Evolutionary conservation across 2,888 invertebrate genomes (phyloP).

Genomic region (Xestia ashworthii): DNA sequence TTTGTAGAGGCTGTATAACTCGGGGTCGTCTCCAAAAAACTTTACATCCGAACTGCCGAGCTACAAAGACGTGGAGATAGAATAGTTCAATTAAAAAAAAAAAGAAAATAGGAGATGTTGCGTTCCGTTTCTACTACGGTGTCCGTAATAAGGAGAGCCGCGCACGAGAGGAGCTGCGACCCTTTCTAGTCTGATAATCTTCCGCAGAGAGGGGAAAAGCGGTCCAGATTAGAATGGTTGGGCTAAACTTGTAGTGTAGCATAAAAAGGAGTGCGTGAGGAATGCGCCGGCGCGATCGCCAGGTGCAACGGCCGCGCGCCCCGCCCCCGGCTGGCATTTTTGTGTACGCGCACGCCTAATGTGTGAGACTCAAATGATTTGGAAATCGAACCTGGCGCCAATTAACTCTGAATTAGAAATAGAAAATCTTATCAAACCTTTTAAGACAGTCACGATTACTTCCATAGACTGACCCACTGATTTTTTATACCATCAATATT

Average conservation of each 20-base stretch:
- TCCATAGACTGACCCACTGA: conserved; percentile 53
- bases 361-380: conserved; percentile 80
- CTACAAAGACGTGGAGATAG: conserved; percentile 81
- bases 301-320: conserved; percentile 89
- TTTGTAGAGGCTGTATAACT: conserved; percentile 68
- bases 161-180: conserved; percentile 70
- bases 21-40: conserved; percentile 71
- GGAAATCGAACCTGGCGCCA: conserved; percentile 76
- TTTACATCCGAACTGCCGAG: conserved; percentile 77
- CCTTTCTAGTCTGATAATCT: conserved; percentile 74
- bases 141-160: conserved; percentile 73
- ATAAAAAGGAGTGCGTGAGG: conserved; percentile 90
- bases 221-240: conserved; percentile 79
- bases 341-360: conserved; percentile 83
- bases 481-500: conserved; percentile 53
- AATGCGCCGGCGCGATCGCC: conserved; percentile 86
- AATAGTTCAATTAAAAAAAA: conserved; percentile 81
- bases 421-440: conserved; percentile 56
- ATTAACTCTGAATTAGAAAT: conserved; percentile 63
- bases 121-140: conserved; percentile 78
- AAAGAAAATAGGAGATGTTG: conserved; percentile 80
- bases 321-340: conserved; percentile 87
- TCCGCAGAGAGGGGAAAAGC: conserved; percentile 66
- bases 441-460: conserved; percentile 55
- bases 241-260: conserved; percentile 83